phyloP scores from a whole-genome alignment of 1,140 invertebrate species.

The Batillaria attramentaria region DNA sequence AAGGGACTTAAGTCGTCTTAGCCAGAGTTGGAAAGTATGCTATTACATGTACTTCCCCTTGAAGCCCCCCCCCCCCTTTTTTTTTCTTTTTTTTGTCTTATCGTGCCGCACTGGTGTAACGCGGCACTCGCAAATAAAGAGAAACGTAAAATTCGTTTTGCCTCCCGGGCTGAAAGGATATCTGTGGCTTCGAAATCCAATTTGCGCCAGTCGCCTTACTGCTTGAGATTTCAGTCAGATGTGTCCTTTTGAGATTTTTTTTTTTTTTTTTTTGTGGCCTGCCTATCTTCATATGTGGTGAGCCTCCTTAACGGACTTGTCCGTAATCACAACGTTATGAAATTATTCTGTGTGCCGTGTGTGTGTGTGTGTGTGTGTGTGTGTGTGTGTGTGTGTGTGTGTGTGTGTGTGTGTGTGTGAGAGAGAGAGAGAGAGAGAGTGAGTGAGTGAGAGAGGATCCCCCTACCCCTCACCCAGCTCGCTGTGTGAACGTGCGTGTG shows the following conservation, averaged over 20 bases:
- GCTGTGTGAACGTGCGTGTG: background rate
- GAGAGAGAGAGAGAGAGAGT: background rate
- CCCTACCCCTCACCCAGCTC: background rate
- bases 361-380: background rate
- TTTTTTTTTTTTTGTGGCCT: background rate
- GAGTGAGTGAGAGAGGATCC: background rate
- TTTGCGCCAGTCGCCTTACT: background rate
- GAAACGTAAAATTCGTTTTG: too few relatives aligned
- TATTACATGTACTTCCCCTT: too few relatives aligned
- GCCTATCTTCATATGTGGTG: background rate
- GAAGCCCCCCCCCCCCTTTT: too few relatives aligned
- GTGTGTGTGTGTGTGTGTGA: slow-evolving; percentile 25
- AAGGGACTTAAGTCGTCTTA: too few relatives aligned
- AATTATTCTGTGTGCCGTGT: background rate
- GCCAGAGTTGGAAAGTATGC: too few relatives aligned
- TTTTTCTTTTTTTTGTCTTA: too few relatives aligned
- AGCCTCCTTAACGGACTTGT: background rate
- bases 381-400: slow-evolving; percentile 21
- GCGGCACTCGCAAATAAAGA: too few relatives aligned
- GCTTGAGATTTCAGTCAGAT: background rate
- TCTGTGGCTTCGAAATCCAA: background rate
- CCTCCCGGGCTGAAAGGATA: too few relatives aligned
- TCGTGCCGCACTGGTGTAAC: too few relatives aligned
- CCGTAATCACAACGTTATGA: background rate
- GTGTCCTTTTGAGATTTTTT: background rate